Conservation (phyloP, 1,140 invertebrate species). For the Conus ventricosus region DNA sequence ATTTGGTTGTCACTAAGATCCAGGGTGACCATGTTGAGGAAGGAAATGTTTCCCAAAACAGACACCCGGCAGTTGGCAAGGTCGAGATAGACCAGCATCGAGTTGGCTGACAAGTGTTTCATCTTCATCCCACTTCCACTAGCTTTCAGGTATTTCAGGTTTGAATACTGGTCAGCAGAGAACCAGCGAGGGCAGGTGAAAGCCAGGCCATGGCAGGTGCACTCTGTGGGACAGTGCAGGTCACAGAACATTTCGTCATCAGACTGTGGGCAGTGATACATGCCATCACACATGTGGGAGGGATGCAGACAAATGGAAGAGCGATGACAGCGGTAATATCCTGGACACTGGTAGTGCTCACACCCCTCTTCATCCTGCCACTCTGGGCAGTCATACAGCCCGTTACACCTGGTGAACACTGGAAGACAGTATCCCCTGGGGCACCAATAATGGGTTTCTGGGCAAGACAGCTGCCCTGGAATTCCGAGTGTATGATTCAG, state of each 20-base stretch:
- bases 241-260: constrained; percentile 33
- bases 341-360: background rate
- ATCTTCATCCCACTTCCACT: background rate
- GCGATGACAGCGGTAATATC: constrained; percentile 16
- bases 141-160: background rate
- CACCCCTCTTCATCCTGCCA: background rate
- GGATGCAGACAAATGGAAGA: constrained; percentile 15
- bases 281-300: constrained; percentile 4
- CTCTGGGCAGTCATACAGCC: background rate
- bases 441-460: background rate
- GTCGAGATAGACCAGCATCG: background rate
- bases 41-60: background rate
- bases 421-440: background rate
- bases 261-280: constrained; percentile 23
- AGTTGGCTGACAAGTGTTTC: background rate
- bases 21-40: background rate
- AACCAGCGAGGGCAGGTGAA: background rate
- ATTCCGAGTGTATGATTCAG: background rate
- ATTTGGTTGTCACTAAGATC: background rate
- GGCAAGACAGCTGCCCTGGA: background rate
- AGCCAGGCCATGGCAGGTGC: background rate
- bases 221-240: constrained; percentile 69
- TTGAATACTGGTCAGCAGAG: background rate
- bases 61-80: background rate
- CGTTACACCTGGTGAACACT: background rate